Evolutionary conservation across 2,113 vertebrate genomes (phyloP), one percentile per base, ranked within the genome.

Genomic region (Peromyscus californicus): DNA sequence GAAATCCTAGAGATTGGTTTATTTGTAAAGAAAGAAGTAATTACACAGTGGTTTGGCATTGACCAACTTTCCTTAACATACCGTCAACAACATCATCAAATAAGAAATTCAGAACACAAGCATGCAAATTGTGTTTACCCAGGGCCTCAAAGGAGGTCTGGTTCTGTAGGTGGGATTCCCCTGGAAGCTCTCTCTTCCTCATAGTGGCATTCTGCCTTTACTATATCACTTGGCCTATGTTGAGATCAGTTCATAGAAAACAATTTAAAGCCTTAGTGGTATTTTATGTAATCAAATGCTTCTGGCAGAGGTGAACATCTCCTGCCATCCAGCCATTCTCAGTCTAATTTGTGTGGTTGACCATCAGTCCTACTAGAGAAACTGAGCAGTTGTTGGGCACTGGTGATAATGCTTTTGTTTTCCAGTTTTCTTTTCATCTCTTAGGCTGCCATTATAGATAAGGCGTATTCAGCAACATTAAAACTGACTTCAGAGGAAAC

Each of bases 401-500:
- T 97, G 97, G 97, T 78, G 97, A 94, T 98, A 97, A 95, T 95
- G 98, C 97, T 98, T 98, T 98, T 98, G 98, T 98, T 99, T 98
- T 98, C 98, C 93, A 92, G 90, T 98, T 99, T 97, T 98, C 97
- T 98, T 98, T 95, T 99, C 98, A 98, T 99, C 98, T 98, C 98
- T 98, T 99, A 98, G 97, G 99, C 99, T 98, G 98, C 99, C 98
- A 98, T 98, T 97, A 96, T 93, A 95, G 98, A 91, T 97, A 98
- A 98, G 98, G 98, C 98, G 96, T 97, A 96, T 98, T 98, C 98
- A 98, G 96, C 97, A 98, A 95, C 98, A 97, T 98, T 98, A 98
- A 98, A 98, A 98, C 95, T 96, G 97, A 99, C 98, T 99, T 99
- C 98, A 99, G 99, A 99, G 98, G 95, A 98, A 92, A 96, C 89